Evolutionary conservation across 2,113 vertebrate genomes (phyloP).

Genomic region (Ardeotis arabs): DNA sequence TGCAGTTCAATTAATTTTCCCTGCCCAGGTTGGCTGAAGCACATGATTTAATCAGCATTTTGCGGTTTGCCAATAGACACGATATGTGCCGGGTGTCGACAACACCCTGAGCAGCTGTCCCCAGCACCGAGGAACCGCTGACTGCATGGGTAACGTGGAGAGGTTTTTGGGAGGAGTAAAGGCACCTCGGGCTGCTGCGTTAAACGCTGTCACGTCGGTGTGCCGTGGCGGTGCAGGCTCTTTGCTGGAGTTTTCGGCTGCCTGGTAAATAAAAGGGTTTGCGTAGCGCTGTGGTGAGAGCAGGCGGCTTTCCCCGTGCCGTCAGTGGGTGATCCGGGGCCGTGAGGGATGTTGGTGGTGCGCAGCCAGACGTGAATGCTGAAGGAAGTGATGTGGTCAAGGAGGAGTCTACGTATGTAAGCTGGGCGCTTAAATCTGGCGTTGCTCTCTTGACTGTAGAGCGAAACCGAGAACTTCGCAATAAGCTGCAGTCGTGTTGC

Average conservation of each 20-base stretch:
- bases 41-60: neutral
- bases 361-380: neutral
- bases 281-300: neutral
- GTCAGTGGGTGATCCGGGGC: too few relatives aligned
- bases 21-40: conserved; percentile 34
- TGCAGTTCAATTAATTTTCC: conserved; percentile 36
- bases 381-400: neutral
- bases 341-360: neutral
- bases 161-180: neutral
- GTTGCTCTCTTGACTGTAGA: neutral
- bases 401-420: accelerated
- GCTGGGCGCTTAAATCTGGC: neutral
- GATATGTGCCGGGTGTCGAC: neutral
- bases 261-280: neutral
- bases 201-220: accelerated
- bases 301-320: neutral
- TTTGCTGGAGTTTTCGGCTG: accelerated
- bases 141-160: accelerated
- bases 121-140: accelerated
- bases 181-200: accelerated
- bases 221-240: accelerated
- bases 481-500: neutral
- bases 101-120: neutral
- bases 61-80: neutral
- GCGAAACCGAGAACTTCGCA: neutral